Evolutionary conservation across 2,113 vertebrate species (phyloP), one percentile per base, ranked within the genome.

Genomic region (Myiozetetes cayanensis): DNA sequence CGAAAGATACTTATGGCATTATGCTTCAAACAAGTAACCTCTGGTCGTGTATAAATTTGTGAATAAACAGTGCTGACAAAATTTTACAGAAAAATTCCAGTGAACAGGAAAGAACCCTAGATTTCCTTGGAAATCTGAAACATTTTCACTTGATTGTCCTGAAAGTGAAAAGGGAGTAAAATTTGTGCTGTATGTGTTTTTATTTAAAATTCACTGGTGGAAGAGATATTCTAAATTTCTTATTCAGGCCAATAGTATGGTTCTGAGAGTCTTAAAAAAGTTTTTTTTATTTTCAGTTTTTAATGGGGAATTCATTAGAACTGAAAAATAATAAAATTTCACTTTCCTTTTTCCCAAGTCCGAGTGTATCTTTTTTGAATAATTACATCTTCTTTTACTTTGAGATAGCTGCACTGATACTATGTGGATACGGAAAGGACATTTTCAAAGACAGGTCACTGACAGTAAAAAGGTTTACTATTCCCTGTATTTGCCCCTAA

Each of bases 381-480:
- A 91, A 90, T 91, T 87, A n/a, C 73, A 78, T 31, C 27, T 35
- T 46, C 46, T 71, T 66, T 56, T 14, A 33, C 58, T 87, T 80
- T 71, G 65, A 74, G 80, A n/a, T 59, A 59, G 13, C 61, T 82
- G 41, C 33, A 33, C 8, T 2, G 56, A 86, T 80, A 82, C 39
- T 31, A 37, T 21, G 47, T 22, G 27, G 43, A 28, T 72, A 67
- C 7, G 39, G 21, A 62, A 93, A 96, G 67, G 85, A 89, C 20
- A 74, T 85, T 93, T 94, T 97, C 94, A 74, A 87, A 92, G 63
- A 97, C 98, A 99, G 98, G 98, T 98, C 98, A 98, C 52, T 96
- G 97, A 94, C 96, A 97, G 97, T 96, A 97, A 96, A 96, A 91
- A 95, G 96, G 97, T 96, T 91, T 96, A 97, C 94, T 96, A 95